Base-by-base conservation (phyloP, 2,888 invertebrate species). In the Epinotia demarniana region DNA sequence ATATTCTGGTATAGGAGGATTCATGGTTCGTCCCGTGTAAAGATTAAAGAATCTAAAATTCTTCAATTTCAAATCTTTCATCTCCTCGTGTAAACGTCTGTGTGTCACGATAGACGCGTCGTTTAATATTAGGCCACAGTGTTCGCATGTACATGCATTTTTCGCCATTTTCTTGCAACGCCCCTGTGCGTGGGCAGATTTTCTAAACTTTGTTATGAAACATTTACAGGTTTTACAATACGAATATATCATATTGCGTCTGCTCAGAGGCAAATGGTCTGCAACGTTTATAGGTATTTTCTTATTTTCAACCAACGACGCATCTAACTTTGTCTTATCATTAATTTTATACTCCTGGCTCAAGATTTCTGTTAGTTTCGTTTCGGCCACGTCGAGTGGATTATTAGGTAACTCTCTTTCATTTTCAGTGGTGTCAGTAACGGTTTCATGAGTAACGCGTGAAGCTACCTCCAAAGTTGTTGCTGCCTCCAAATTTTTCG, bases 81-180 rank as follows among this genome's bases (percentile, higher is more conserved):
- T 78, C 67, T 80, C 81, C 63, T 77, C 75, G 78, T 92, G 92
- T 39, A 85, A 70, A 16, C 77, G 79, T 81, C 78, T 82, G 78
- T 92, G 92, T 23, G 80, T 77, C 57, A 71, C 55, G 46, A 86
- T 80, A 69, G 81, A 77, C 77, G 81, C 84, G 19, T 75, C 67
- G 2, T 89, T 87, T 63, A 90, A 82, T 70, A 85, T 77, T 61
- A 92, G 83, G 3, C 92, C 92, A 82, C 92, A 92, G 68, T 79
- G 73, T 78, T 82, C 82, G 77, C 92, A 92, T 39, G 85, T 77
- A 27, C 27, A 53, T 39, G 85, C 76, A 72, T 75, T 78, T 77
- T 81, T 88, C 9, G 57, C 23, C 12, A 86, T 78, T 72, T 86
- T 79, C 16, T 75, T 73, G 79, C 90, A 91, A 58, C 74, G 80